Evolutionary conservation across 2,797 vertebrate genomes (phyloP), one percentile per base, ranked within the genome.

Genomic region (Phalloptychus januarius): DNA sequence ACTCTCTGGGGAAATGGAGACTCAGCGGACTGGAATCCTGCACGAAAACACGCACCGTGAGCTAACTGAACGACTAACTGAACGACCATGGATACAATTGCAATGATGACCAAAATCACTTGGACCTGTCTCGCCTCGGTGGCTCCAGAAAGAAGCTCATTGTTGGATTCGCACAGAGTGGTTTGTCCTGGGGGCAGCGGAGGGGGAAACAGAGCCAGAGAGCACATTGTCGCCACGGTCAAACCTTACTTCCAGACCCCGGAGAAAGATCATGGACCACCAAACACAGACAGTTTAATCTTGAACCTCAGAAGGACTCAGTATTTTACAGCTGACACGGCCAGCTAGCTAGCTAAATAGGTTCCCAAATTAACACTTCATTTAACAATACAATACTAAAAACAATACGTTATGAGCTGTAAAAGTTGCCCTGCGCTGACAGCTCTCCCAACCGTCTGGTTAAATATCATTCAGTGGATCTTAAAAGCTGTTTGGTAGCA

Each of bases 141-240:
- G 70, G 18, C 78, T 50, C 95, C 96, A 0, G 95, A 94, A 46
- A 97, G 91, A 84, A 99, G 90, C 72, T 96, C 95, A 86, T 99
- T 98, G 89, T 97, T 97, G 79, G 95, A 93, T 87, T 99, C 98
- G 42, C 96, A 98, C 38, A 98, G 90, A 1, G 96, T 97, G 50
- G 95, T 89, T 44, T 96, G 94, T 71, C 95, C 96, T 2, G 84
- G 71, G 11, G 95, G 87, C 7, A 95, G 92, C 18, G 96, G 97
- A 15, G 96, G 94, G 1, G 97, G 96, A 56, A 98, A 98, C 76
- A 97, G 80, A 2, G 85, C 94, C 78, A 98, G 75, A 12, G 97
- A 97, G 72, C 97, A 97, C 97, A 98, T 98, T 78, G 70, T 92
- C 48, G 25, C 50, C 56, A 5, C 71, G 45, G 20, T 2, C 23